phyloP scores from a whole-genome alignment of 2,113 vertebrate species.

The Nymphicus hollandicus region DNA sequence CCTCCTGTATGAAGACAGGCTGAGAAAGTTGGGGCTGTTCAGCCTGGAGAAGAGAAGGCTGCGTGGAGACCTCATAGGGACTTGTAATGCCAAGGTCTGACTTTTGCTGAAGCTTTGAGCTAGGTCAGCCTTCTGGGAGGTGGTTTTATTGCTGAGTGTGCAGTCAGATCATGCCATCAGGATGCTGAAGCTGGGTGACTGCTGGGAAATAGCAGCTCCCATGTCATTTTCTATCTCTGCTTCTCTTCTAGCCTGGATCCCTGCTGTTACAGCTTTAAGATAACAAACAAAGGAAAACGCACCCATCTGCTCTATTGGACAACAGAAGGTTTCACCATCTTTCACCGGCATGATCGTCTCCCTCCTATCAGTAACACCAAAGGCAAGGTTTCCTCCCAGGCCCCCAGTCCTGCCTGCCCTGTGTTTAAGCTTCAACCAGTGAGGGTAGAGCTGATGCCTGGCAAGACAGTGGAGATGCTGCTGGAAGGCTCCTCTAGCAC shows the following conservation, averaged over 20 bases:
- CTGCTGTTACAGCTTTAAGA: conserved; percentile 76
- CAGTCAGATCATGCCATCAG: rapidly evolving
- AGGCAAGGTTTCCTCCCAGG: not conserved
- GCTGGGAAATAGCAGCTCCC: not conserved
- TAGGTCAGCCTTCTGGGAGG: not conserved
- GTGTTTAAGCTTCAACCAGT: conserved; percentile 77
- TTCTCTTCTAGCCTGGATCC: conserved; percentile 67
- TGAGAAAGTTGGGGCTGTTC: not conserved
- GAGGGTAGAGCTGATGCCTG: conserved; percentile 76
- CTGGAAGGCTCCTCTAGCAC: conserved; percentile 76
- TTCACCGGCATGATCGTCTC: not conserved
- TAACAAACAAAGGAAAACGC: conserved; percentile 81
- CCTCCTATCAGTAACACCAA: not conserved
- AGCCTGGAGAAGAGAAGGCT: not conserved
- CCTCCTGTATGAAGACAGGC: not conserved
- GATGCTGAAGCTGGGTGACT: not conserved
- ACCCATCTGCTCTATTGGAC: conserved; percentile 81
- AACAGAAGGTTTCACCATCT: conserved; percentile 46
- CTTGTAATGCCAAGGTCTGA: not conserved
- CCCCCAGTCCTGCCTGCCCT: not conserved
- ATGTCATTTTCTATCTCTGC: not conserved
- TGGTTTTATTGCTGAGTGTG: not conserved
- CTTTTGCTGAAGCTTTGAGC: not conserved
- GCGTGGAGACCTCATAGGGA: not conserved
- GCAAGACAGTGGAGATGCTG: conserved; percentile 72